Conservation (phyloP, 2,888 invertebrate genomes). For the Acrobasis repandana region DNA sequence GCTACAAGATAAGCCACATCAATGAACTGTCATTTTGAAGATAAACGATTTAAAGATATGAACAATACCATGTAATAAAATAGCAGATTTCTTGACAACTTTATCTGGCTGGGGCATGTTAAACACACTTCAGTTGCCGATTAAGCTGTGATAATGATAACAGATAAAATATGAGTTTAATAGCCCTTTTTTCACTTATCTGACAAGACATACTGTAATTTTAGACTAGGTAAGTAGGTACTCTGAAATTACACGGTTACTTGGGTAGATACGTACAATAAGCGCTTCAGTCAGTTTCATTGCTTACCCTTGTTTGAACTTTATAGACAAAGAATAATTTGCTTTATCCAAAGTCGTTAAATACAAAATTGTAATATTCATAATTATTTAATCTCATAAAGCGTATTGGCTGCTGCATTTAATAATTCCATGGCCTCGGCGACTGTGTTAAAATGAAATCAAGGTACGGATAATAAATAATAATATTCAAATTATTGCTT, state of each 20-base stretch:
- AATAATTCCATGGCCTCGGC: constrained; percentile 27
- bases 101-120: constrained; percentile 56
- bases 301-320: too few species aligned
- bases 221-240: not conserved
- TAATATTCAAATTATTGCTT: constrained; percentile 59
- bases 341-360: too few species aligned
- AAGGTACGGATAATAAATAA: constrained; percentile 41
- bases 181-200: constrained; percentile 46
- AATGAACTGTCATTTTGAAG: constrained; percentile 51
- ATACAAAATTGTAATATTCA: too few species aligned
- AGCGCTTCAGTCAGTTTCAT: too few species aligned
- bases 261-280: too few species aligned
- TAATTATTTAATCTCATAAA: not conserved
- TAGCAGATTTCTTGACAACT: constrained; percentile 69
- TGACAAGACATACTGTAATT: not conserved
- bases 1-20: constrained; percentile 57
- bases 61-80: constrained; percentile 52
- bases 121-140: constrained; percentile 59
- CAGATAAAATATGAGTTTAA: constrained; percentile 69
- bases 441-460: constrained; percentile 38
- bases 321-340: too few species aligned
- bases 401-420: not conserved
- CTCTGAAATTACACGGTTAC: too few species aligned
- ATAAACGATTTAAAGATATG: constrained; percentile 51
- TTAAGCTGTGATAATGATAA: constrained; percentile 72